Percentiles rank a stretch among this genome's conserved stretches.
Conservation (phyloP, 2,113 vertebrate species). For the Hippocampus abdominalis region DNA sequence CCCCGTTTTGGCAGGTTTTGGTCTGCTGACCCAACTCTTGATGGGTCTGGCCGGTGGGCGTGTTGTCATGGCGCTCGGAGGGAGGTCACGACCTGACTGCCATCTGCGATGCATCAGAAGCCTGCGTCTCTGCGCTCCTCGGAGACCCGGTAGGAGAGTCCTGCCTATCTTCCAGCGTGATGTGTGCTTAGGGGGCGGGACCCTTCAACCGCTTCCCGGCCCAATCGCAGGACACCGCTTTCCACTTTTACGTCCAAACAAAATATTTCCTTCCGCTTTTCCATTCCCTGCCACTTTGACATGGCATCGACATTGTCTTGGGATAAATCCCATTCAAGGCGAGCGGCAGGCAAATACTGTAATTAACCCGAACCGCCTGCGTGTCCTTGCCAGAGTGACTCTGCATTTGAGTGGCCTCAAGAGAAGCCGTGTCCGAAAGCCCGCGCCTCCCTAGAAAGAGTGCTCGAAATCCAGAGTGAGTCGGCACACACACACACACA, state of each 20-base stretch:
- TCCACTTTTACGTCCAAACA: too few relatives aligned
- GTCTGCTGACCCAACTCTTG: constrained; percentile 60
- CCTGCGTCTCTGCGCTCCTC: constrained; percentile 56
- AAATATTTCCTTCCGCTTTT: too few relatives aligned
- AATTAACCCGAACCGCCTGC: constrained; percentile 1
- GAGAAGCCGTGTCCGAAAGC: constrained; percentile 65
- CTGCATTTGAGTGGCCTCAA: constrained; percentile 56
- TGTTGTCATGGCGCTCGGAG: constrained; percentile 65
- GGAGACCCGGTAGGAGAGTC: constrained; percentile 58
- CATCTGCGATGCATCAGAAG: constrained; percentile 66
- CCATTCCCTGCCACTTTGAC: too few relatives aligned
- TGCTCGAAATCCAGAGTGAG: constrained; percentile 67
- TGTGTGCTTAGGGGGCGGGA: too few relatives aligned
- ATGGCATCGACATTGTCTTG: not conserved
- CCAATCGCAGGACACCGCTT: too few relatives aligned
- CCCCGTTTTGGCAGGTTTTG: constrained; percentile 48
- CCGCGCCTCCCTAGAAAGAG: constrained; percentile 57
- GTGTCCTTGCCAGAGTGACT: constrained; percentile 44
- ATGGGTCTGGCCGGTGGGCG: constrained; percentile 65
- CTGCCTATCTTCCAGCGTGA: not conserved
- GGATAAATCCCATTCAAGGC: not conserved
- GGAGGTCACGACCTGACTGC: constrained; percentile 67
- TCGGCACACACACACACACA: constrained; percentile 1
- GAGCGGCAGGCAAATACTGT: not conserved
- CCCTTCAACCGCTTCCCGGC: too few relatives aligned